Evolutionary conservation across 2,797 vertebrate genomes (phyloP).

Genomic region (Clamator glandarius): DNA sequence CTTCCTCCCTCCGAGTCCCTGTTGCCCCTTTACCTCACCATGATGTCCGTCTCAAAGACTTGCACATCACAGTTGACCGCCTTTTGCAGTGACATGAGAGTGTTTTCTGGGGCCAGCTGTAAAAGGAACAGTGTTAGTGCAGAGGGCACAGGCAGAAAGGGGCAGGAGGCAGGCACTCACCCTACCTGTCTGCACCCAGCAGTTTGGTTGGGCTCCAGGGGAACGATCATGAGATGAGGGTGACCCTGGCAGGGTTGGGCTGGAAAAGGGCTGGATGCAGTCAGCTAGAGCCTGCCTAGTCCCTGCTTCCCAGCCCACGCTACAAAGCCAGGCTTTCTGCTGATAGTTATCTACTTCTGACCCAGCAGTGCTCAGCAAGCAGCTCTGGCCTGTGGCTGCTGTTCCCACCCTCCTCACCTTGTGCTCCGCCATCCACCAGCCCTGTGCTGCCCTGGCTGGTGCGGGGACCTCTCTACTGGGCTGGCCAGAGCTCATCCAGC

Average conservation of each 20-base stretch:
- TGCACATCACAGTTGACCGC: constrained; percentile 81
- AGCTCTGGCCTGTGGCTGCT: not conserved
- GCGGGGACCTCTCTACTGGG: not conserved
- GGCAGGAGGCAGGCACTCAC: not conserved
- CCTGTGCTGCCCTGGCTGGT: not conserved
- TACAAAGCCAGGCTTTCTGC: not conserved
- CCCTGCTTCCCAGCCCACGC: not conserved
- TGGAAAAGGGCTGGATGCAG: not conserved
- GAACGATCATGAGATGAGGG: not conserved
- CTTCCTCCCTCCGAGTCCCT: not conserved
- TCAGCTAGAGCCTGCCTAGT: not conserved
- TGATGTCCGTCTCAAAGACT: constrained; percentile 93
- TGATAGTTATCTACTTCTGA: not conserved
- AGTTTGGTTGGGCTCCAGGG: not conserved
- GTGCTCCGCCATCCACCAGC: not conserved
- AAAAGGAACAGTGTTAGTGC: not conserved
- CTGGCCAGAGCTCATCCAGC: not conserved
- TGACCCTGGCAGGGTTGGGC: not conserved
- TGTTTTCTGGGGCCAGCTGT: constrained; percentile 96
- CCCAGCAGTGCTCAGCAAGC: not conserved
- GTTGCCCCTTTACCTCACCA: constrained; percentile 86
- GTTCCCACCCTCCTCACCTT: not conserved
- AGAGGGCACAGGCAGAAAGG: not conserved
- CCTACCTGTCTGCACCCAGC: not conserved
- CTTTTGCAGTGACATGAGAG: constrained; percentile 91